Conservation (phyloP, 2,797 vertebrate species). For the Ambastaia sidthimunki region DNA sequence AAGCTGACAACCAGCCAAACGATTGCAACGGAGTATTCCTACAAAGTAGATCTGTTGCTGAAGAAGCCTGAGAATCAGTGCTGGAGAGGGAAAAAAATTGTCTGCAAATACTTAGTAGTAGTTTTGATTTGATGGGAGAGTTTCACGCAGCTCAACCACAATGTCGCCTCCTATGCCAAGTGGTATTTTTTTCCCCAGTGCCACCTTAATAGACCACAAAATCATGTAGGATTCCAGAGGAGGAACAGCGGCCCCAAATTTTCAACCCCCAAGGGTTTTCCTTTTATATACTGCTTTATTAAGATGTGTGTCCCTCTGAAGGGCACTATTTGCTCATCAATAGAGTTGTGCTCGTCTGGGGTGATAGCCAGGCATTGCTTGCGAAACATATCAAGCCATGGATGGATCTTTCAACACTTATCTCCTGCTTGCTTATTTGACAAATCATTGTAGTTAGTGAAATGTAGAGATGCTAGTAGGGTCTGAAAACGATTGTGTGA, state of each 20-base stretch:
- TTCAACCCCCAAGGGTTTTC: conserved; percentile 49
- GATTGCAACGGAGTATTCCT: conserved; percentile 46
- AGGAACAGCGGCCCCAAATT: conserved; percentile 38
- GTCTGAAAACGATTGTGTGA: conserved; percentile 43
- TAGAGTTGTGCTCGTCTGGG: conserved; percentile 18
- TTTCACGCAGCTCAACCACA: conserved; percentile 54
- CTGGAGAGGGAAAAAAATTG: conserved; percentile 39
- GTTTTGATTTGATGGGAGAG: conserved; percentile 48
- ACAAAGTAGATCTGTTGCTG: conserved; percentile 46
- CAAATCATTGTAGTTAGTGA: conserved; percentile 36
- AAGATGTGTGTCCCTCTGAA: conserved; percentile 44
- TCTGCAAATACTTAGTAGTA: conserved; percentile 49
- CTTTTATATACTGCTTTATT: not conserved
- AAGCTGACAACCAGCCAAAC: conserved; percentile 51
- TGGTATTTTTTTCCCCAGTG: conserved; percentile 36
- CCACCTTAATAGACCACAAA: conserved; percentile 53
- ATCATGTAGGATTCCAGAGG: conserved; percentile 50
- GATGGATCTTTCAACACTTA: conserved; percentile 47
- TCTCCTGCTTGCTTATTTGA: conserved; percentile 24
- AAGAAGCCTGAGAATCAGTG: conserved; percentile 40
- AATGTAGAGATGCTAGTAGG: conserved; percentile 34
- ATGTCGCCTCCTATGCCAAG: conserved; percentile 50
- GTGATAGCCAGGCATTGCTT: conserved; percentile 47
- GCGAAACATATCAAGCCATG: conserved; percentile 48
- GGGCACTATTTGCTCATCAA: conserved; percentile 22